These are phyloP conservation scores for Dorcus parallelipipedus DNA, from an alignment of 2,888 invertebrate species.

Conservation along the genomic window DNA sequence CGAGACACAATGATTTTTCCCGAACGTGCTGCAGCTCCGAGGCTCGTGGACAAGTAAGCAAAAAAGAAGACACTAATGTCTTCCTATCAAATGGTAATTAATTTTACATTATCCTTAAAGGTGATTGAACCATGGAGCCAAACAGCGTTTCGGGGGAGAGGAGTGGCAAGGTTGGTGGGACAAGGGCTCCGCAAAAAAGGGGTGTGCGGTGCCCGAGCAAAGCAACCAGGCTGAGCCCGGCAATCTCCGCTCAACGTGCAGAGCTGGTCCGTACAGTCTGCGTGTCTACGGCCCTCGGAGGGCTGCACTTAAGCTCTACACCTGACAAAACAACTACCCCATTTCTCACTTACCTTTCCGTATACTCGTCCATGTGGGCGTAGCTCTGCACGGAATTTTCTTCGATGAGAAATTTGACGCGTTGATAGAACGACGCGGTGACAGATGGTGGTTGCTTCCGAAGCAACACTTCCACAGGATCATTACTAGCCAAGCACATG, in stretches of 20 bases:
- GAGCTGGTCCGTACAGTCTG: conserved; percentile 38
- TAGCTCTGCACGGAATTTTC: conserved; percentile 98
- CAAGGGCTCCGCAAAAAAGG: conserved; percentile 30
- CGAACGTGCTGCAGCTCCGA: conserved; percentile 49
- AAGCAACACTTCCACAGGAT: conserved; percentile 93
- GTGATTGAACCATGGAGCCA: conserved; percentile 4
- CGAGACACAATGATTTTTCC: conserved; percentile 72
- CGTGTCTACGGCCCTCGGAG: conserved; percentile 31
- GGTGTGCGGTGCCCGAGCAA: conserved; percentile 49
- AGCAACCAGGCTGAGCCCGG: conserved; percentile 35
- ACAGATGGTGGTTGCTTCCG: conserved; percentile 95
- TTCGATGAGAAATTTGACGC: conserved; percentile 96
- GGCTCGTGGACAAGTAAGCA: neutral
- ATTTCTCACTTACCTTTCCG: conserved; percentile 83
- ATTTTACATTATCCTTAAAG: neutral
- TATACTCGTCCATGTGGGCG: conserved; percentile 95
- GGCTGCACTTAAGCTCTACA: conserved; percentile 32
- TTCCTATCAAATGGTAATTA: no score
- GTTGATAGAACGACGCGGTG: conserved; percentile 95
- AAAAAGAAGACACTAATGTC: no score
- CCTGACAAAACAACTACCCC: conserved; percentile 23
- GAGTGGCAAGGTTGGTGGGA: conserved; percentile 26
- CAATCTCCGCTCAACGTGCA: conserved; percentile 43
- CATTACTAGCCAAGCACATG: conserved; percentile 94
- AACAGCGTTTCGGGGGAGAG: conserved; percentile 31